Evolutionary conservation across 2,888 invertebrate species (phyloP).

Genomic region (Anaspis maculata): DNA sequence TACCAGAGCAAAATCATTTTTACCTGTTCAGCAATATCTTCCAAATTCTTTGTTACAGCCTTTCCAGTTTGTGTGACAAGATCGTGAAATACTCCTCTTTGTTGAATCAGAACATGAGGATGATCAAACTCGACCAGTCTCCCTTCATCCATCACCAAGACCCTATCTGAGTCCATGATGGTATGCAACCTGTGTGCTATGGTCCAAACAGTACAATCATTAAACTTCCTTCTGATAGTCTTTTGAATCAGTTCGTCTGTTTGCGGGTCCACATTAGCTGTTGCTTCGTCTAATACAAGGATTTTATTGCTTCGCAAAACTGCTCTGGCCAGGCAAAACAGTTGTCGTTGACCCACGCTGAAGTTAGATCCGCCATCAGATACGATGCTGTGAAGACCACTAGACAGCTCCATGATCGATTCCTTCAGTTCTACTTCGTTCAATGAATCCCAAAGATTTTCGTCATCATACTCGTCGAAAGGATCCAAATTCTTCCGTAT

Average conservation of each 20-base stretch:
- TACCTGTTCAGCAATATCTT: slow-evolving; percentile 45
- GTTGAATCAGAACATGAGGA: slow-evolving; percentile 57
- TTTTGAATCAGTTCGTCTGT: slow-evolving; percentile 70
- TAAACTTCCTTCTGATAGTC: slow-evolving; percentile 67
- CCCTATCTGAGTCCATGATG: slow-evolving; percentile 77
- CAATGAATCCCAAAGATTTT: slow-evolving; percentile 72
- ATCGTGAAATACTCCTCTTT: slow-evolving; percentile 26
- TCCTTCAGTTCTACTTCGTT: slow-evolving; percentile 76
- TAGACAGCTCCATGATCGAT: slow-evolving; percentile 53
- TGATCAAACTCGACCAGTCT: slow-evolving; percentile 66
- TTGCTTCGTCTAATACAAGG: slow-evolving; percentile 57
- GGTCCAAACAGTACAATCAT: slow-evolving; percentile 71
- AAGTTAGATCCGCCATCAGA: slow-evolving; percentile 57
- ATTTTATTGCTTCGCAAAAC: slow-evolving; percentile 42
- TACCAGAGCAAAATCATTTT: slow-evolving; percentile 2
- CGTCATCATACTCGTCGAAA: slow-evolving; percentile 70
- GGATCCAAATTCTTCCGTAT: slow-evolving; percentile 86
- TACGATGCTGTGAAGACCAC: slow-evolving; percentile 59
- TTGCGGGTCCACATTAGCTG: slow-evolving; percentile 71
- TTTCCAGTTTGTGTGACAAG: slow-evolving; percentile 62
- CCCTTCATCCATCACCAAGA: slow-evolving; percentile 74
- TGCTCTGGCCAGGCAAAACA: slow-evolving; percentile 62
- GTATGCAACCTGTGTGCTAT: slow-evolving; percentile 79
- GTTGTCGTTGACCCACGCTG: slow-evolving; percentile 51
- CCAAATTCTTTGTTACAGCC: slow-evolving; percentile 56